phyloP scores from a whole-genome alignment of 2,113 vertebrate genomes.

The Anthoscopus minutus region DNA sequence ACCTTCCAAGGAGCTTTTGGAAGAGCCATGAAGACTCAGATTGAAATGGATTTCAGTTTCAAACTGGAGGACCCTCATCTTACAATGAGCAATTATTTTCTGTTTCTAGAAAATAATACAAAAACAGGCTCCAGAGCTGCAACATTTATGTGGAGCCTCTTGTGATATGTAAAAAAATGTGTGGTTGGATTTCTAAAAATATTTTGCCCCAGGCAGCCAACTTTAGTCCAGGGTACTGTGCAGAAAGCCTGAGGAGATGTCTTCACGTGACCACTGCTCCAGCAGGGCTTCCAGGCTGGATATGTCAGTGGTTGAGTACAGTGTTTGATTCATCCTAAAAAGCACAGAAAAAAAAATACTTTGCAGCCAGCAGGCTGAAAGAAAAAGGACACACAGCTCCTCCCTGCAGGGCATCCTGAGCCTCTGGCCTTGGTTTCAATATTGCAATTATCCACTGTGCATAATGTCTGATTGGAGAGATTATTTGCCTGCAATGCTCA shows the following conservation, averaged over 20 bases:
- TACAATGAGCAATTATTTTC: rapidly evolving
- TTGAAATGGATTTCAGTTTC: background rate
- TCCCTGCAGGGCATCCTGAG: background rate
- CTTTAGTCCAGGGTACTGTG: background rate
- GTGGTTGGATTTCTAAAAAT: background rate
- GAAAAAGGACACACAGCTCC: background rate
- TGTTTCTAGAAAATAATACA: background rate
- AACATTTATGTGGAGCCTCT: background rate
- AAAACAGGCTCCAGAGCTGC: background rate
- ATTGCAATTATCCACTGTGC: background rate
- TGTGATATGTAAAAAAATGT: background rate
- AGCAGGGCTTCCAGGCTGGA: background rate
- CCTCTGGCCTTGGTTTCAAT: background rate
- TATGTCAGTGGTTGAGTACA: rapidly evolving
- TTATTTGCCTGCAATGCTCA: background rate
- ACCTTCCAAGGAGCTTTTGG: background rate
- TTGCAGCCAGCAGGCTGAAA: background rate
- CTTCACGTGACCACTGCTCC: background rate
- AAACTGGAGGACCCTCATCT: background rate
- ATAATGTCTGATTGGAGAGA: background rate
- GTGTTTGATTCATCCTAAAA: background rate
- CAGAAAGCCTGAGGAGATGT: background rate
- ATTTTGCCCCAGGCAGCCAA: background rate
- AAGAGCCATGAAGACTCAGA: background rate
- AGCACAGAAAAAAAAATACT: background rate